Evolutionary conservation across 2,888 invertebrate species (phyloP).

Genomic region (Spicauda simplicius): DNA sequence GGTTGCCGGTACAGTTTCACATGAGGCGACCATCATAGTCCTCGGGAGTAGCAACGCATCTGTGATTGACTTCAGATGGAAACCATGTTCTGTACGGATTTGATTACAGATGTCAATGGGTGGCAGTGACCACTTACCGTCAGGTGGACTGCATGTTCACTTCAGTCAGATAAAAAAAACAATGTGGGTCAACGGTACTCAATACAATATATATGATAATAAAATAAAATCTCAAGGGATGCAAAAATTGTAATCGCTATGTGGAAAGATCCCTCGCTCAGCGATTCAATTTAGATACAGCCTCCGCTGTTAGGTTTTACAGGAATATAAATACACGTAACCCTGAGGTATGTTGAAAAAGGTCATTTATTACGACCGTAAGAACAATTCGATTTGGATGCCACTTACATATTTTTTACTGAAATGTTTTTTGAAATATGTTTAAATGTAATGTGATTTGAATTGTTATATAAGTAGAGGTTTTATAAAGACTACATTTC

Average conservation of each 20-base stretch:
- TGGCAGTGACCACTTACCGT: no score
- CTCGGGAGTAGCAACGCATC: no score
- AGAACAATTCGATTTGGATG: not conserved
- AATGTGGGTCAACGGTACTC: not conserved
- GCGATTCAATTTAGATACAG: constrained; percentile 22
- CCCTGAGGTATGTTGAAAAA: not conserved
- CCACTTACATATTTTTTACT: not conserved
- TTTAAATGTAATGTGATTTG: no score
- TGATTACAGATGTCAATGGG: no score
- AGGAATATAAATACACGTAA: constrained; percentile 4
- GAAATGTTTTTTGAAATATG: not conserved
- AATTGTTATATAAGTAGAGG: no score
- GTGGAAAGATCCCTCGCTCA: constrained; percentile 14
- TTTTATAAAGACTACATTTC: no score
- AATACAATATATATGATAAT: not conserved
- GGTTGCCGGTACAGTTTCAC: no score
- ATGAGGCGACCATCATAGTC: no score
- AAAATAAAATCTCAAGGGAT: constrained; percentile 12
- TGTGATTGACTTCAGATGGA: no score
- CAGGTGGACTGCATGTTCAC: no score
- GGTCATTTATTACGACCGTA: not conserved
- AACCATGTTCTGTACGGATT: no score
- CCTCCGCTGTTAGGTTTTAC: constrained; percentile 1
- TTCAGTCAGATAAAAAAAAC: no score
- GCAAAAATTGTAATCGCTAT: constrained; percentile 14